A percentile compares a stretch with the other conserved stretches of the same genome.
These are phyloP conservation scores for Chascanopsetta lugubris DNA, from an alignment of 2,113 vertebrate species.

Conservation along the genomic window DNA sequence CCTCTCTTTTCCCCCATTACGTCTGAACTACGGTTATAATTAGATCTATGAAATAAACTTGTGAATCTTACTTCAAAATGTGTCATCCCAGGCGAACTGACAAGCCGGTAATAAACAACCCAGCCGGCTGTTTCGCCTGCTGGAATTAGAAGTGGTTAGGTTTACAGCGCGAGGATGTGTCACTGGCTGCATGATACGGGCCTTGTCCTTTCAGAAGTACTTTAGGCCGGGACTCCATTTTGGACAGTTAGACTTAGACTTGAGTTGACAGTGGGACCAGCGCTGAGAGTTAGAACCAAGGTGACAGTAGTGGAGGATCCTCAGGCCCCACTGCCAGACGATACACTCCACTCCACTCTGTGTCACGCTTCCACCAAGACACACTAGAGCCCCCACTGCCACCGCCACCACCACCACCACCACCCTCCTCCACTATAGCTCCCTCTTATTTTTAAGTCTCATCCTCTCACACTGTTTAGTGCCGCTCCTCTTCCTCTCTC, in stretches of 20 bases:
- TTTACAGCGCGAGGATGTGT: background rate
- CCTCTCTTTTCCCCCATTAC: constrained; percentile 12
- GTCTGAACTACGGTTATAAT: constrained; percentile 54
- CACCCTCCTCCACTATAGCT: constrained; percentile 48
- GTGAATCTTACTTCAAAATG: constrained; percentile 49
- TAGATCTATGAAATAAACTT: constrained; percentile 58
- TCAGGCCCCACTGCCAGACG: constrained; percentile 73
- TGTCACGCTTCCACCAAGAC: constrained; percentile 66
- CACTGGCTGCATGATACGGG: constrained; percentile 12
- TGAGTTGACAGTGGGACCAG: constrained; percentile 67
- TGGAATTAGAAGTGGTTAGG: constrained; percentile 19
- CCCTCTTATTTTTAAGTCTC: constrained; percentile 41
- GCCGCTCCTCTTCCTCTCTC: background rate
- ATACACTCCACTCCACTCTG: constrained; percentile 60
- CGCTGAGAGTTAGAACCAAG: constrained; percentile 63
- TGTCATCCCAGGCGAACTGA: constrained; percentile 40
- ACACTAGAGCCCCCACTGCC: constrained; percentile 38
- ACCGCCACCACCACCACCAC: too few relatives aligned
- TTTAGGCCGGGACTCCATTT: constrained; percentile 52
- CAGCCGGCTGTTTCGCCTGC: constrained; percentile 18
- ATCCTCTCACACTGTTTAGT: constrained; percentile 23
- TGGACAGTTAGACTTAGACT: constrained; percentile 63
- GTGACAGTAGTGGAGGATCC: constrained; percentile 71
- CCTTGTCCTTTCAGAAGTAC: constrained; percentile 30
- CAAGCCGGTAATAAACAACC: constrained; percentile 56